These are phyloP conservation scores for Elaphurus davidianus DNA, from an alignment of 2,113 vertebrate genomes.

Conservation along the genomic window DNA sequence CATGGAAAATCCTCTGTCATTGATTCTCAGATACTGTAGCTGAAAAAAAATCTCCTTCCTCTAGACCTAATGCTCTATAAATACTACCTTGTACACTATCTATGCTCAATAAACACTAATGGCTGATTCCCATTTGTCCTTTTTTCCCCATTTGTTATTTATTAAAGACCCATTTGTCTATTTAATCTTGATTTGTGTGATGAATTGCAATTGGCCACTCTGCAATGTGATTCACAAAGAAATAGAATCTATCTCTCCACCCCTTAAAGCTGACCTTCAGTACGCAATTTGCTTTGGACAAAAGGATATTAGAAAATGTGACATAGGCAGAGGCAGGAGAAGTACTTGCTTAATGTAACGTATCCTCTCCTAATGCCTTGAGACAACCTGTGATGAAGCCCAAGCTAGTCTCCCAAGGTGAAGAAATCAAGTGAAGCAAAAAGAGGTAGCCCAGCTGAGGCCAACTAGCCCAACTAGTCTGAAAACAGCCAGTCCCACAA, in stretches of 20 bases:
- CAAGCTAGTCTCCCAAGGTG: background rate
- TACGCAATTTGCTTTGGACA: background rate
- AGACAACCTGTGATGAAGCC: background rate
- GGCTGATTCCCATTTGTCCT: background rate
- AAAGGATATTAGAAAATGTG: background rate
- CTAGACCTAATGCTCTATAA: background rate
- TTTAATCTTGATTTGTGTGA: background rate
- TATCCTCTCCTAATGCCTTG: background rate
- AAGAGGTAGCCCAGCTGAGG: background rate
- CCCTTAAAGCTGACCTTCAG: background rate
- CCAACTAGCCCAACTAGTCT: background rate
- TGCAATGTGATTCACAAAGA: background rate
- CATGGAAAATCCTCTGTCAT: background rate
- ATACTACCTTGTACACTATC: background rate
- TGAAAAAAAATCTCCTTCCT: background rate
- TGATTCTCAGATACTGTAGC: background rate
- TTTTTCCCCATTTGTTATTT: background rate
- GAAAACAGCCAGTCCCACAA: background rate
- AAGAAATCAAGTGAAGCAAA: background rate
- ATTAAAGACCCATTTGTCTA: background rate
- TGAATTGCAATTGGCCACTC: background rate
- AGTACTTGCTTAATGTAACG: background rate
- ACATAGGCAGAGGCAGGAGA: background rate
- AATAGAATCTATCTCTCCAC: background rate
- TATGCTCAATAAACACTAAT: background rate